Evolutionary conservation across 2,797 vertebrate species (phyloP).

Genomic region (Serranus cabrilla): DNA sequence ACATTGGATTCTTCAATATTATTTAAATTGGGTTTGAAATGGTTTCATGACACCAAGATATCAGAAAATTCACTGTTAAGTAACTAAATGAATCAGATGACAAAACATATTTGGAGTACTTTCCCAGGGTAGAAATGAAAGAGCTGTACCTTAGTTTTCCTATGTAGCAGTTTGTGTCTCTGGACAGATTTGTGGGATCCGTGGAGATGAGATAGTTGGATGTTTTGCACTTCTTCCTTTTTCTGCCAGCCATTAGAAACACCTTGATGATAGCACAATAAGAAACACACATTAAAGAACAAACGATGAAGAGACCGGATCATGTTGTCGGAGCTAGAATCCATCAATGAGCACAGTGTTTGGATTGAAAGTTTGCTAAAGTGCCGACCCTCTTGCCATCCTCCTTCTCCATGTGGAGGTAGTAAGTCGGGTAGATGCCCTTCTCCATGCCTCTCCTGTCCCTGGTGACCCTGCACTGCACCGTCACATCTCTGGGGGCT

Average conservation of each 20-base stretch:
- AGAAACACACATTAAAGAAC: background rate
- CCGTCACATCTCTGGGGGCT: conserved; percentile 78
- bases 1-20: no score
- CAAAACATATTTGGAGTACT: background rate
- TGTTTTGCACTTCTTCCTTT: conserved; percentile 92
- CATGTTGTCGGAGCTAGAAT: background rate
- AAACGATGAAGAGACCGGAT: background rate
- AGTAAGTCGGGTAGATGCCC: conserved; percentile 92
- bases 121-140: background rate
- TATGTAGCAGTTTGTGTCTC: conserved; percentile 88
- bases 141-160: conserved; percentile 90
- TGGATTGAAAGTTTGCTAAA: background rate
- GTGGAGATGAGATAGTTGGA: conserved; percentile 94
- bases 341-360: background rate
- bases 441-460: conserved; percentile 91
- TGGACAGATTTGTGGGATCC: conserved; percentile 90
- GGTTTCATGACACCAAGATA: no score
- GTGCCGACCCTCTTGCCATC: conserved; percentile 86
- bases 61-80: no score
- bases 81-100: no score
- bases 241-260: conserved; percentile 92
- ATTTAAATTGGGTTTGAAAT: no score
- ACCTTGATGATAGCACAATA: conserved; percentile 76
- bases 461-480: conserved; percentile 91
- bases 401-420: conserved; percentile 91